Conservation (phyloP, 2,797 vertebrate species). For the Acomys russatus region DNA sequence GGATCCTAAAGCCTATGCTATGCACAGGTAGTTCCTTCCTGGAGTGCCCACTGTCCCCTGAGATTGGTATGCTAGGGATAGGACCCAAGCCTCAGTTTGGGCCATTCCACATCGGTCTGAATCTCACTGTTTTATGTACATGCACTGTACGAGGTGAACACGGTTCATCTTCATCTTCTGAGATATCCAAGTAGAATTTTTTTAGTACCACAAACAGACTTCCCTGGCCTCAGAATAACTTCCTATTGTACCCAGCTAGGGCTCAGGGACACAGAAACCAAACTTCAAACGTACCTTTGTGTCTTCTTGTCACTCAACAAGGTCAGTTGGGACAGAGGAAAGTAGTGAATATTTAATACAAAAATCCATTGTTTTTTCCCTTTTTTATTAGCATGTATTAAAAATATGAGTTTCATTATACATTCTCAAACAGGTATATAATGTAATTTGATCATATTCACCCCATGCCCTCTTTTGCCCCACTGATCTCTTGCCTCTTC, state of each 20-base stretch:
- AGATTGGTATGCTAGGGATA: background rate
- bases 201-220: background rate
- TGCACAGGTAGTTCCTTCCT: background rate
- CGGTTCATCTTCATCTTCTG: background rate
- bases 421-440: background rate
- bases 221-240: background rate
- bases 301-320: background rate
- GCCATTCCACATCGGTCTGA: background rate
- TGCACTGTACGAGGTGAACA: background rate
- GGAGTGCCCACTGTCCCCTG: background rate
- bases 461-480: background rate
- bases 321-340: background rate
- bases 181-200: background rate
- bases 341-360: conserved; percentile 36
- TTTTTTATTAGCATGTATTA: background rate
- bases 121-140: background rate
- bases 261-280: background rate
- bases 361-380: background rate
- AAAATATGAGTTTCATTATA: background rate
- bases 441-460: too few relatives aligned
- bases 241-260: background rate
- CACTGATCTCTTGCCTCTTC: background rate
- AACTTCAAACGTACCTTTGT: background rate
- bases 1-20: background rate
- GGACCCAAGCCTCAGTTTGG: background rate